phyloP scores from a whole-genome alignment of 2,113 vertebrate genomes.

The Vicugna pacos region DNA sequence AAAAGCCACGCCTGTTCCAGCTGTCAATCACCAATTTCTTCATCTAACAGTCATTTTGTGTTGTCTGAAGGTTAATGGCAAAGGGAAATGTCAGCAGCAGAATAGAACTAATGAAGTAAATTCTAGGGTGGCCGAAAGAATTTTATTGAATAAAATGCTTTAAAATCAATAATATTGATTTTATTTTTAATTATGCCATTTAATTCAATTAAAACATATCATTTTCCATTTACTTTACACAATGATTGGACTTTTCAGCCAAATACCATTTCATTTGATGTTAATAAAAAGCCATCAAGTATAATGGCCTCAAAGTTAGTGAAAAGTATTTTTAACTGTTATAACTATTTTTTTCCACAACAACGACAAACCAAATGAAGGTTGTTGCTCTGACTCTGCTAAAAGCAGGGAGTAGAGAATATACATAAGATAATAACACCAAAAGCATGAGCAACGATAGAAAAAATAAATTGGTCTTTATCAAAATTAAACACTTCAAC shows the following conservation, averaged over 20 bases:
- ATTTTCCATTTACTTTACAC: constrained; percentile 82
- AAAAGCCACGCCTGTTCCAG: background rate
- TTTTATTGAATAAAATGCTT: constrained; percentile 65
- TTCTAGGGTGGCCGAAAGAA: background rate
- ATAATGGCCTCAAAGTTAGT: constrained; percentile 1
- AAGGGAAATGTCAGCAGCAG: background rate
- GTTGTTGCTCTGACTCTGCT: background rate
- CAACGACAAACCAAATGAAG: constrained; percentile 33
- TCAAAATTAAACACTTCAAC: constrained; percentile 46
- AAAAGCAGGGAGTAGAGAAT: background rate
- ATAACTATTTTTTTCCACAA: constrained; percentile 16
- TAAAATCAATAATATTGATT: constrained; percentile 75
- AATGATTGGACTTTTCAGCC: constrained; percentile 73
- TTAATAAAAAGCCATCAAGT: constrained; percentile 51
- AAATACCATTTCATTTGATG: constrained; percentile 56
- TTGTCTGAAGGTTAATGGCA: background rate
- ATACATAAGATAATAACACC: background rate
- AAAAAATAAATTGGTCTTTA: background rate
- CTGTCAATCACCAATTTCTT: background rate
- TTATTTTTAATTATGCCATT: constrained; percentile 64
- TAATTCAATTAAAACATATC: constrained; percentile 84
- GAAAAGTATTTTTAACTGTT: constrained; percentile 32
- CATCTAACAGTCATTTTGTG: background rate
- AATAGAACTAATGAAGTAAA: constrained; percentile 35
- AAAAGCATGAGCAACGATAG: background rate